A percentile compares a stretch with the other conserved stretches of the same genome.
These are phyloP conservation scores for Meghimatium bilineatum DNA, from an alignment of 2,888 invertebrate species.

Conservation along the genomic window DNA sequence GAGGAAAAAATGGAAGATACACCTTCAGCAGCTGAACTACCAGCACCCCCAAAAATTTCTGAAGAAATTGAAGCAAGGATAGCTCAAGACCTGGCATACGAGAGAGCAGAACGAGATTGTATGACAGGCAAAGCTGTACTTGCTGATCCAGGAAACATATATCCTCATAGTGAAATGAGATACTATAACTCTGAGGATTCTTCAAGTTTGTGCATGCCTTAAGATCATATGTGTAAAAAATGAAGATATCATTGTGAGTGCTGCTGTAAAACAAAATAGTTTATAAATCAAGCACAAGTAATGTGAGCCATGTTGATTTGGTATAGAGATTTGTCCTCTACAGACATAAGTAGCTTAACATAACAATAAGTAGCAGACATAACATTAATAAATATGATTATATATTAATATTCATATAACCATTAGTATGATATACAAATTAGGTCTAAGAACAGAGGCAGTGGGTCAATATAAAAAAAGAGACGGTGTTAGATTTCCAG, in stretches of 20 bases:
- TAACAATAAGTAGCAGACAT: too few relatives aligned
- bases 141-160: constrained; percentile 45
- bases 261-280: neutral
- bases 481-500: too few relatives aligned
- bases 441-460: too few relatives aligned
- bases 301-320: neutral
- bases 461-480: too few relatives aligned
- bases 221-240: neutral
- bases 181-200: constrained; percentile 47
- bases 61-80: constrained; percentile 39
- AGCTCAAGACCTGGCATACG: constrained; percentile 44
- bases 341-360: too few relatives aligned
- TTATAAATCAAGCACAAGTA: neutral
- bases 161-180: constrained; percentile 33
- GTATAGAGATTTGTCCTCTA: too few relatives aligned
- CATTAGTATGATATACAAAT: too few relatives aligned
- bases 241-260: neutral
- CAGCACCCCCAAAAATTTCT: constrained; percentile 33
- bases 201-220: constrained; percentile 50
- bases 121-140: constrained; percentile 39
- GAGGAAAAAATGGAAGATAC: constrained; percentile 45
- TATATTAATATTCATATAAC: too few relatives aligned
- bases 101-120: constrained; percentile 43
- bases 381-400: too few relatives aligned
- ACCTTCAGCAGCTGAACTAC: constrained; percentile 21